These are phyloP conservation scores for Cirrhinus mrigala DNA, from an alignment of 2,797 vertebrate genomes.

Conservation along the genomic window DNA sequence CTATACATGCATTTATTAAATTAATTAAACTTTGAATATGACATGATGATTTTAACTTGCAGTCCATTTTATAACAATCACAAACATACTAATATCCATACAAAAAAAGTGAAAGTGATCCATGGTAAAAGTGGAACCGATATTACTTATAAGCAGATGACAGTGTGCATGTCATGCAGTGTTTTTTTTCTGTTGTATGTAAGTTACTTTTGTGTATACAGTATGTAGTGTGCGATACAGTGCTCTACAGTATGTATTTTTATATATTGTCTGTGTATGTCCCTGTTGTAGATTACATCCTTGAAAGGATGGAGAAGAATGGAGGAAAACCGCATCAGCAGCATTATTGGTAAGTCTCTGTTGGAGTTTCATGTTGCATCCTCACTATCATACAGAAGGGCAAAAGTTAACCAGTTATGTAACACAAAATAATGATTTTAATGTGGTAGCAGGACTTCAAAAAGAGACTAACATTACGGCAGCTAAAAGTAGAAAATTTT, in stretches of 20 bases:
- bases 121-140: slow-evolving; percentile 5
- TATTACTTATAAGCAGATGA: background rate
- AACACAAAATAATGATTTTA: background rate
- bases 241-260: background rate
- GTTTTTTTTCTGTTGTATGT: background rate
- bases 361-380: background rate
- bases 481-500: background rate
- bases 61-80: background rate
- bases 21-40: background rate
- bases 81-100: background rate
- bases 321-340: slow-evolving; percentile 33
- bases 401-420: background rate
- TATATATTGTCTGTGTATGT: background rate
- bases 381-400: background rate
- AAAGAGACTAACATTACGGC: background rate
- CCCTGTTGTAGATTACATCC: slow-evolving; percentile 12
- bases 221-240: no score
- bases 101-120: slow-evolving; percentile 8
- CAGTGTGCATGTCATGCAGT: background rate
- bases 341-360: slow-evolving; percentile 33
- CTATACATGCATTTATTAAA: background rate
- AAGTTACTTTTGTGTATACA: background rate
- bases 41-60: background rate
- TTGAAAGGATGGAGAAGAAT: slow-evolving; percentile 44
- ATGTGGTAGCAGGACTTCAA: background rate